phyloP scores from a whole-genome alignment of 2,113 vertebrate genomes.

The Salvelinus sp. region DNA sequence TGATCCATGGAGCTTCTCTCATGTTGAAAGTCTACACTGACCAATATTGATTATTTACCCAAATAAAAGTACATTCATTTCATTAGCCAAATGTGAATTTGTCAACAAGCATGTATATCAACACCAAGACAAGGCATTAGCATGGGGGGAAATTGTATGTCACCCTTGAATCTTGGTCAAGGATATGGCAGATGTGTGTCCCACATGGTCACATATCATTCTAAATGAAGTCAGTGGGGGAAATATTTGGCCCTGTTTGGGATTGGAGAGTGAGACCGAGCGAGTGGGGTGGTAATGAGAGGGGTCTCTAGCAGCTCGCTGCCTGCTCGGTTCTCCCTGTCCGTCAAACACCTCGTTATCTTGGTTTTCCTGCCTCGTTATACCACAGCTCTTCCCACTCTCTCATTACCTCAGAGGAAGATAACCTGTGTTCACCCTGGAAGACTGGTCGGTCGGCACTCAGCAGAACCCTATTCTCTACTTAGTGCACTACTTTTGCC shows the following conservation, averaged over 20 bases:
- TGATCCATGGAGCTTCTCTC: background rate
- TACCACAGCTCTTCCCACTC: conserved; percentile 55
- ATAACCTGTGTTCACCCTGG: conserved; percentile 41
- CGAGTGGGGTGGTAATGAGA: conserved; percentile 57
- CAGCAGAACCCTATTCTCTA: no score
- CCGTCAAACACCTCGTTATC: conserved; percentile 66
- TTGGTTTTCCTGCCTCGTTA: conserved; percentile 56
- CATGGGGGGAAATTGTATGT: conserved; percentile 37
- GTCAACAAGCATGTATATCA: background rate
- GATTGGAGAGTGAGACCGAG: conserved; percentile 17
- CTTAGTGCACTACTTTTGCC: no score
- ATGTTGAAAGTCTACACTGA: background rate
- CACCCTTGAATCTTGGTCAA: conserved; percentile 39
- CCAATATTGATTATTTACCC: no score
- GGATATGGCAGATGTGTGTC: conserved; percentile 35
- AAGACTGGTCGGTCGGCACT: conserved; percentile 22
- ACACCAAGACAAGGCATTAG: conserved; percentile 25
- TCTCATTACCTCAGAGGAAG: conserved; percentile 53
- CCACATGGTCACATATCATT: conserved; percentile 1
- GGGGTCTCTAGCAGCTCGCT: conserved; percentile 39
- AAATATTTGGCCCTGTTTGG: conserved; percentile 34
- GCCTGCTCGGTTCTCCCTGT: conserved; percentile 46
- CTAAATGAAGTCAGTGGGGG: conserved; percentile 11
- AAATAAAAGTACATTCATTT: background rate
- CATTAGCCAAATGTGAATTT: background rate